A percentile compares a stretch with the other conserved stretches of the same genome.
These are phyloP conservation scores for Agonopterix heracliana DNA, from an alignment of 2,888 invertebrate genomes.

Conservation along the genomic window DNA sequence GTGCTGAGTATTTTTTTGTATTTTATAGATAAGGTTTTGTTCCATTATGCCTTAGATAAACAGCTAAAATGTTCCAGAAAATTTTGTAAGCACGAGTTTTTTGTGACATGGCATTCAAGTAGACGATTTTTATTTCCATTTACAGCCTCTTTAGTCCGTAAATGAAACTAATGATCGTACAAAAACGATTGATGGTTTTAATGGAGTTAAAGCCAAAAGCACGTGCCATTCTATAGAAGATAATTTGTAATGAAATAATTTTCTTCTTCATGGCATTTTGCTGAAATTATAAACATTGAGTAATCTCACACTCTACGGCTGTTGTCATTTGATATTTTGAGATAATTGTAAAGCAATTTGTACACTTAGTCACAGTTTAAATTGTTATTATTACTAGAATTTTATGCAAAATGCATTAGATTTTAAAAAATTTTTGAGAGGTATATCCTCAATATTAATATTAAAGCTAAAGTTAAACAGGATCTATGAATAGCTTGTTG, in stretches of 20 bases:
- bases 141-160: no score
- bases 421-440: no score
- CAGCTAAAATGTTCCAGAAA: not conserved
- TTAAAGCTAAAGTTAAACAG: not conserved
- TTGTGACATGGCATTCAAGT: no score
- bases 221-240: constrained; percentile 54
- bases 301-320: constrained; percentile 35
- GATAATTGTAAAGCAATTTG: not conserved
- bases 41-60: constrained; percentile 1
- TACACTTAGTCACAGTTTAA: constrained; percentile 22
- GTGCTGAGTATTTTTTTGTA: constrained; percentile 39
- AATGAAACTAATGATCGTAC: no score
- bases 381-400: not conserved
- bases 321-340: constrained; percentile 11
- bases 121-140: no score
- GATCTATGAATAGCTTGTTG: not conserved
- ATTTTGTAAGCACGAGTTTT: not conserved
- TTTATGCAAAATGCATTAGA: no score
- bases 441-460: no score
- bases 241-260: constrained; percentile 36
- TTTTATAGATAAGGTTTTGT: constrained; percentile 3
- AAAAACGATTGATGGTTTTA: no score
- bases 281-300: constrained; percentile 29
- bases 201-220: constrained; percentile 16
- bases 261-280: constrained; percentile 38